Evolutionary conservation across 2,888 invertebrate species (phyloP).

Genomic region (Adela reaumurella): DNA sequence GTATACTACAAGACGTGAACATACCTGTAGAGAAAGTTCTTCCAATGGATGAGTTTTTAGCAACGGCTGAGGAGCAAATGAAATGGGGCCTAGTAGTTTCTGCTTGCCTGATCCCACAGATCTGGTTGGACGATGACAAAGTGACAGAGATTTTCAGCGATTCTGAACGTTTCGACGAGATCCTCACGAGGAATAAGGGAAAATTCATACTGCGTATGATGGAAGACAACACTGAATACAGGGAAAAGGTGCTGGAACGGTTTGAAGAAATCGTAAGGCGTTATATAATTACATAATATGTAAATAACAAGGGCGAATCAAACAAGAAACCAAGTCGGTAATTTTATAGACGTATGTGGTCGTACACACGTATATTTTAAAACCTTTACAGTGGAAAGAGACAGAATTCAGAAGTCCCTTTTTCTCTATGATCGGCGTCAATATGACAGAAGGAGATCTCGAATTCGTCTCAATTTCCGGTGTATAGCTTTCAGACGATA

Average conservation of each 20-base stretch:
- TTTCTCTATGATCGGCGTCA: too few species aligned
- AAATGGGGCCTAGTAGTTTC: conserved; percentile 53
- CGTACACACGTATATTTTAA: too few species aligned
- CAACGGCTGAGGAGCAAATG: conserved; percentile 43
- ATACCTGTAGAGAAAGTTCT: conserved; percentile 37
- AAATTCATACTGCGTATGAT: conserved; percentile 55
- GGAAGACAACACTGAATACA: conserved; percentile 41
- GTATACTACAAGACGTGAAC: conserved; percentile 30
- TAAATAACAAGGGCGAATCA: too few species aligned
- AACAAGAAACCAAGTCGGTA: too few species aligned
- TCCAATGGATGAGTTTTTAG: conserved; percentile 33
- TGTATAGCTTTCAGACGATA: too few species aligned
- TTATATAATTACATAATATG: conserved; percentile 19
- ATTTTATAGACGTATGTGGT: too few species aligned
- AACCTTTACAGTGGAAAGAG: too few species aligned
- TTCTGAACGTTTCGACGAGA: conserved; percentile 49
- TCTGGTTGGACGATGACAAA: conserved; percentile 49
- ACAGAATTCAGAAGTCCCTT: too few species aligned
- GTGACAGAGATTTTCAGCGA: conserved; percentile 41
- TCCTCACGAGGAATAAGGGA: conserved; percentile 49
- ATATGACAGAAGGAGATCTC: too few species aligned
- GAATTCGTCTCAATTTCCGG: too few species aligned
- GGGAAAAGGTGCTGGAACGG: conserved; percentile 46
- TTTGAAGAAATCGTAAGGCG: conserved; percentile 53
- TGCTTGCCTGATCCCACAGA: conserved; percentile 48